Evolutionary conservation across 2,888 invertebrate genomes (phyloP).

Genomic region (Merodon equestris): DNA sequence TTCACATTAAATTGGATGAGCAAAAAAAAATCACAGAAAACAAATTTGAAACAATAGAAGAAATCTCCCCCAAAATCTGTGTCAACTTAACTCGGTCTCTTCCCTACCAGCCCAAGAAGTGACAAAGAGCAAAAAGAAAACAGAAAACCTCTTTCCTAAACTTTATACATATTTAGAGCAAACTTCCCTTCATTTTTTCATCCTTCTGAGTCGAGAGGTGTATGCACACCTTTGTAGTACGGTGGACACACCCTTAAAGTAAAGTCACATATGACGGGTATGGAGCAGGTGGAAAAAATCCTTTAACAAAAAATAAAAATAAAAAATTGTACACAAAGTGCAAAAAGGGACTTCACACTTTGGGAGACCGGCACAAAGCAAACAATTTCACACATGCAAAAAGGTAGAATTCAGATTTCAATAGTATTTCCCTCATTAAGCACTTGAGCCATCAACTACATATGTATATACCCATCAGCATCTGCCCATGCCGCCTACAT

Average conservation of each 20-base stretch:
- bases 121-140: no score
- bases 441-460: slow-evolving; percentile 62
- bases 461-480: slow-evolving; percentile 6
- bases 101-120: no score
- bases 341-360: slow-evolving; percentile 54
- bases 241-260: slow-evolving; percentile 52
- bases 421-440: slow-evolving; percentile 68
- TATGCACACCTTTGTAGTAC: slow-evolving; percentile 27
- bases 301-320: slow-evolving; percentile 2
- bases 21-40: no score
- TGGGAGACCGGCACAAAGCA: slow-evolving; percentile 52
- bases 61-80: no score
- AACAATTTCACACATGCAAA: slow-evolving; percentile 34
- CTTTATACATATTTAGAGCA: slow-evolving; percentile 17
- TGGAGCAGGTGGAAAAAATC: background rate
- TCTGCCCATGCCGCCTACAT: no score
- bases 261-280: slow-evolving; percentile 22
- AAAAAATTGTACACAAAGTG: slow-evolving; percentile 33
- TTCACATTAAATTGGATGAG: no score
- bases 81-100: no score
- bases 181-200: slow-evolving; percentile 15
- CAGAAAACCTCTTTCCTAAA: no score
- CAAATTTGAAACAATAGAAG: no score
- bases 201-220: slow-evolving; percentile 39
- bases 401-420: slow-evolving; percentile 55